phyloP scores from a whole-genome alignment of 92 coral and sea anemone genomes.

The Palythoa caribaeorum region DNA sequence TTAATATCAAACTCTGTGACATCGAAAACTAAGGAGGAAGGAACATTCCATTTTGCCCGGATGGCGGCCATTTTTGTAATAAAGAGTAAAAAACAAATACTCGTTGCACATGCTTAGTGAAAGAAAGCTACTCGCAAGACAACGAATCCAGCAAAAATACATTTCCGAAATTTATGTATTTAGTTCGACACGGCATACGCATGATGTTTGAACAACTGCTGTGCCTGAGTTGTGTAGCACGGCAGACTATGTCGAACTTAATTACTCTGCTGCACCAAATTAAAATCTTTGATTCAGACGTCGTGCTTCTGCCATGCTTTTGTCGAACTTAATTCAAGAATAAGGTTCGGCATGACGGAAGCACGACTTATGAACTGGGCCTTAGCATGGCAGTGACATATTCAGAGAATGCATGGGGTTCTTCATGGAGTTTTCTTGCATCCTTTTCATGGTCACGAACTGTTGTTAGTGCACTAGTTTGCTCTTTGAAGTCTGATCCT shows the following conservation, averaged over 20 bases:
- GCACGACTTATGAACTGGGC: neutral
- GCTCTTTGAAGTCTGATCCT: constrained; percentile 11
- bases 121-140: neutral
- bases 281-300: neutral
- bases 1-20: too few species aligned
- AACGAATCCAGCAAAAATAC: neutral
- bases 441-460: constrained; percentile 15
- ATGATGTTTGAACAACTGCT: neutral
- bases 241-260: neutral
- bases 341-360: neutral
- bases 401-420: neutral
- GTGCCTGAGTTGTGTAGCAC: neutral
- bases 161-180: neutral
- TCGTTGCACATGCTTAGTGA: neutral
- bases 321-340: neutral
- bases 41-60: too few species aligned
- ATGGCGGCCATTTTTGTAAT: too few species aligned
- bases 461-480: neutral
- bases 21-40: too few species aligned
- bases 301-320: neutral
- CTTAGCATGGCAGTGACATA: constrained; percentile 2
- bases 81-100: too few species aligned
- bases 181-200: neutral
- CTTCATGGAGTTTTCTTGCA: constrained; percentile 18
- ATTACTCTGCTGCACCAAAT: neutral